Evolutionary conservation across 2,888 invertebrate species (phyloP).

Genomic region (Nephrotoma guestfalica): DNA sequence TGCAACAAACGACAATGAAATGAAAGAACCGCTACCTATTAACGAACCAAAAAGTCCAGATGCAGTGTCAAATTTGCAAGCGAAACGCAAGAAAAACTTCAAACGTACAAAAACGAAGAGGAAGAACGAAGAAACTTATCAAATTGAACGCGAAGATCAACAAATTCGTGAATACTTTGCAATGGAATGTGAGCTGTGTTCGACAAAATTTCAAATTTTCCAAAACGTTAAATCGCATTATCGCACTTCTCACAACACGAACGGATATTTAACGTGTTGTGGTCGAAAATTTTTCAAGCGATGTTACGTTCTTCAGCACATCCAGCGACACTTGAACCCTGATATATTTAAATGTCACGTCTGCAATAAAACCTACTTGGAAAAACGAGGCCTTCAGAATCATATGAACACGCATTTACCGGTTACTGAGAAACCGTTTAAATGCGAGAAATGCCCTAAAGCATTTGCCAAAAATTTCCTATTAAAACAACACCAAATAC

Average conservation of each 20-base stretch:
- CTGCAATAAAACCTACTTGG: constrained; percentile 13
- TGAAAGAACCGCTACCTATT: background rate
- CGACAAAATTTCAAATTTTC: constrained; percentile 8
- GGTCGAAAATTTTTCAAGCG: constrained; percentile 14
- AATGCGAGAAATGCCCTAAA: constrained; percentile 16
- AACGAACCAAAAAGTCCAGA: background rate
- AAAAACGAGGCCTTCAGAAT: constrained; percentile 13
- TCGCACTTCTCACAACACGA: constrained; percentile 11
- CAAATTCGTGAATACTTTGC: constrained; percentile 9
- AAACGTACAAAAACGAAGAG: background rate
- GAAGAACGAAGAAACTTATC: background rate
- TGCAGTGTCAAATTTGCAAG: background rate
- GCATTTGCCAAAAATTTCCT: constrained; percentile 16
- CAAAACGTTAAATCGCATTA: constrained; percentile 14
- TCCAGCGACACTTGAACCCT: constrained; percentile 16
- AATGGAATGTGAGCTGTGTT: constrained; percentile 15
- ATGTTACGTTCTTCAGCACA: constrained; percentile 14
- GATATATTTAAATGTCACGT: constrained; percentile 12
- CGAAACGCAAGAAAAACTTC: background rate
- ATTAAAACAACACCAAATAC: constrained; percentile 16
- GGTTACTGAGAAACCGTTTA: constrained; percentile 10
- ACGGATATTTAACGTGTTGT: constrained; percentile 16
- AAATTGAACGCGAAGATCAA: background rate
- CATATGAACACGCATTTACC: constrained; percentile 15
- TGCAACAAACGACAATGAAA: background rate